These are phyloP conservation scores for Lasioglossum albipes DNA, from an alignment of 1,140 invertebrate genomes.

Conservation along the genomic window DNA sequence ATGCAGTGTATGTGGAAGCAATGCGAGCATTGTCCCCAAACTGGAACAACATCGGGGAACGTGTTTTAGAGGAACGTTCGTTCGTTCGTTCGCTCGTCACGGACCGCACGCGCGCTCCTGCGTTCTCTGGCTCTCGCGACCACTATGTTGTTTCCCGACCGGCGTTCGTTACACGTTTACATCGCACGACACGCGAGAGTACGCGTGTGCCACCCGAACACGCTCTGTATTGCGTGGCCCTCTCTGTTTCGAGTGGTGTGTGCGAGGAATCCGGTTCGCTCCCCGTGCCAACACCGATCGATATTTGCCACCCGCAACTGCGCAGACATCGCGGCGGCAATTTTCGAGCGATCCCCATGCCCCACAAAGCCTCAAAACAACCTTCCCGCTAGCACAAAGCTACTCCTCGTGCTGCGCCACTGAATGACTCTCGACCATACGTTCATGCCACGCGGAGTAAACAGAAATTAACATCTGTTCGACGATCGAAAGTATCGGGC, in stretches of 20 bases:
- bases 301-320: slow-evolving; percentile 60
- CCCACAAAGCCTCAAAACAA: no score
- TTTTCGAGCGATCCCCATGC: slow-evolving; percentile 30
- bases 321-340: slow-evolving; percentile 37
- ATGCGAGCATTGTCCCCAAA: slow-evolving; percentile 99
- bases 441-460: no score
- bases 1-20: slow-evolving; percentile 99
- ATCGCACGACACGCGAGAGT: slow-evolving; percentile 25
- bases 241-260: slow-evolving; percentile 28
- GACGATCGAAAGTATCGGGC: no score
- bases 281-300: slow-evolving; percentile 62
- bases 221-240: neutral
- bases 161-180: slow-evolving; percentile 36
- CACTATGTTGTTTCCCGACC: neutral
- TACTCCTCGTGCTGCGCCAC: no score
- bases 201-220: slow-evolving; percentile 19
- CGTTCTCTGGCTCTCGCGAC: slow-evolving; percentile 28
- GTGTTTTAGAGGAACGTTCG: slow-evolving; percentile 15
- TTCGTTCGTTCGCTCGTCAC: neutral
- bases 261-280: slow-evolving; percentile 52
- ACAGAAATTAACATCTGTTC: no score
- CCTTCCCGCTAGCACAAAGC: no score
- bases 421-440: no score
- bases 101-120: slow-evolving; percentile 40
- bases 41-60: slow-evolving; percentile 80